phyloP scores from a whole-genome alignment of 2,888 invertebrate genomes.

The Coenonympha glycerion region DNA sequence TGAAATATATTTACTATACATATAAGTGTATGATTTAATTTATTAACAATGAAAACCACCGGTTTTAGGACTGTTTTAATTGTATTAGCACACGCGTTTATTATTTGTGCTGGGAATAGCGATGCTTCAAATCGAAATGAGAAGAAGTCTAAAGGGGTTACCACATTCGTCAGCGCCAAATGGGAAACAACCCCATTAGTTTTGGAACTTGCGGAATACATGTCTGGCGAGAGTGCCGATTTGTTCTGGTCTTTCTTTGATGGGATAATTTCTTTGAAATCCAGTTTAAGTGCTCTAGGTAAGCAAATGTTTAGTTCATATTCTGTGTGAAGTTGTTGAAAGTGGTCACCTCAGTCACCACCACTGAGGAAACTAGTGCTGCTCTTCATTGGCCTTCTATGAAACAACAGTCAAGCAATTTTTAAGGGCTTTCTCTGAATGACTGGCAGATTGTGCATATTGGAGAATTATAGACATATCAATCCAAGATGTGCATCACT shows the following conservation, averaged over 20 bases:
- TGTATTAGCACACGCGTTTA: constrained; percentile 43
- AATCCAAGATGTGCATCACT: too few relatives aligned
- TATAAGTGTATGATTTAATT: constrained; percentile 13
- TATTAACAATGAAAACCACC: constrained; percentile 52
- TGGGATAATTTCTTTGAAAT: constrained; percentile 78
- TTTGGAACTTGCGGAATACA: constrained; percentile 92
- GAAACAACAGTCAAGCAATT: too few relatives aligned
- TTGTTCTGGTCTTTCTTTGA: constrained; percentile 90
- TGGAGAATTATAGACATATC: too few relatives aligned
- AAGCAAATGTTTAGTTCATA: too few relatives aligned
- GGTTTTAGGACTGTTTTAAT: constrained; percentile 49
- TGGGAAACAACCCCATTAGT: constrained; percentile 95
- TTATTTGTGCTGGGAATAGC: constrained; percentile 42
- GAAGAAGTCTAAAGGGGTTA: constrained; percentile 85
- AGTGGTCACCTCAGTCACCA: too few relatives aligned
- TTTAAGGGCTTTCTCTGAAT: too few relatives aligned
- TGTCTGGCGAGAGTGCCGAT: constrained; percentile 86
- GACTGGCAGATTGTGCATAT: too few relatives aligned
- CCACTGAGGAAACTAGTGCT: too few relatives aligned
- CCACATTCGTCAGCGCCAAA: constrained; percentile 93
- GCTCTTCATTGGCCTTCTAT: too few relatives aligned
- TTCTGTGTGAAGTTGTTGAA: too few relatives aligned
- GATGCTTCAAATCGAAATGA: constrained; percentile 52
- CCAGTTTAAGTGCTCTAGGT: constrained; percentile 79
- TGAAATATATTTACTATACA: neutral